phyloP scores from a whole-genome alignment of 2,113 vertebrate species.

The Tyrannus savana region DNA sequence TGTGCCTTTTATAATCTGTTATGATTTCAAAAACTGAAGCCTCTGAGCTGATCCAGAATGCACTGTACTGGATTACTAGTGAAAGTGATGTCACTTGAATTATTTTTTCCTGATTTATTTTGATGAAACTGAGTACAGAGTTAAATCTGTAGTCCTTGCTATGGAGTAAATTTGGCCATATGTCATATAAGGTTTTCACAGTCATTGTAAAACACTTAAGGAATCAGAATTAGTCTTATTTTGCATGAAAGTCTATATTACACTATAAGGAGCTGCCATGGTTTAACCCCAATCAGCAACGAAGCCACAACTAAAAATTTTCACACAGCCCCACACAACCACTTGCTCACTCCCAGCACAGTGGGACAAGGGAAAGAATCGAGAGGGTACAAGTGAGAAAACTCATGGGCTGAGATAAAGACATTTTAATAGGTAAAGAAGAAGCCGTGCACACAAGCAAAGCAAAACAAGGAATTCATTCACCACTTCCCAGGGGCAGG shows the following conservation, averaged over 20 bases:
- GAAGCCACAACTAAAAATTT: background rate
- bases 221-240: background rate
- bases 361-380: background rate
- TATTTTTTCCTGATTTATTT: background rate
- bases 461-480: background rate
- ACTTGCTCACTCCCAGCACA: rapidly evolving
- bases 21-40: background rate
- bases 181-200: background rate
- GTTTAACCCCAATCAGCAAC: background rate
- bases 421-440: background rate
- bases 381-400: background rate
- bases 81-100: background rate
- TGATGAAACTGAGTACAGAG: background rate
- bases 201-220: background rate
- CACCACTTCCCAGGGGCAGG: rapidly evolving
- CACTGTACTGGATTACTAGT: background rate
- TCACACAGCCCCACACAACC: background rate
- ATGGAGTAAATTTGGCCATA: background rate
- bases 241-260: background rate
- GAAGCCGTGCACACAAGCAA: rapidly evolving
- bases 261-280: background rate
- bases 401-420: background rate
- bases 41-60: background rate
- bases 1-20: background rate
- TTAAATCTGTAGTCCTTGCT: background rate